These are phyloP conservation scores for Leucophenga maculata DNA, from an alignment of 2,888 invertebrate genomes.

Conservation along the genomic window DNA sequence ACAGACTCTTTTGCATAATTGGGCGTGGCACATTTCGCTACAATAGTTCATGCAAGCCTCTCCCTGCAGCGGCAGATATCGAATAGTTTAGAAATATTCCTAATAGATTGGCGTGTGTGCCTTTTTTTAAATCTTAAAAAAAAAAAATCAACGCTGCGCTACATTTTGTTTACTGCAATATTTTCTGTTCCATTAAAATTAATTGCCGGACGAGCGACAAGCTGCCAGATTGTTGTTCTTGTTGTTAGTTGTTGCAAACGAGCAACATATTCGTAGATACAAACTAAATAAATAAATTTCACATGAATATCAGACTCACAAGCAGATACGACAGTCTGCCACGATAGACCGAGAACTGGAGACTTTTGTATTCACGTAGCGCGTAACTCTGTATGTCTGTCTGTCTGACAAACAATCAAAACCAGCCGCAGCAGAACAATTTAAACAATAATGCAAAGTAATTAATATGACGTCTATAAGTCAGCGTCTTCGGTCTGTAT, in stretches of 20 bases:
- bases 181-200: constrained; percentile 47
- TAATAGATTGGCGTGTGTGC: constrained; percentile 26
- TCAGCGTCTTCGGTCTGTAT: not conserved
- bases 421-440: constrained; percentile 48
- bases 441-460: constrained; percentile 64
- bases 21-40: constrained; percentile 32
- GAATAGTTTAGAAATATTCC: constrained; percentile 11
- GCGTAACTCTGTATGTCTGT: no score
- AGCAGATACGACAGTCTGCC: not conserved
- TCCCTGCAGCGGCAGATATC: no score
- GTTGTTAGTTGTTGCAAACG: not conserved
- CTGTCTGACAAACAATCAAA: constrained; percentile 29
- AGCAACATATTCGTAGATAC: not conserved
- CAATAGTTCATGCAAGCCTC: no score
- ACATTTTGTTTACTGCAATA: constrained; percentile 44
- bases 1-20: constrained; percentile 49
- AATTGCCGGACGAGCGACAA: constrained; percentile 45
- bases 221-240: not conserved
- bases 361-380: constrained; percentile 27
- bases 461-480: constrained; percentile 54
- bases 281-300: constrained; percentile 29
- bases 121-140: constrained; percentile 25
- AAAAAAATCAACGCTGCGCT: constrained; percentile 23
- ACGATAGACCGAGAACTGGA: constrained; percentile 29
- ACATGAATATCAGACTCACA: constrained; percentile 47